phyloP scores from a whole-genome alignment of 2,888 invertebrate genomes.

The Agonopterix arenella region DNA sequence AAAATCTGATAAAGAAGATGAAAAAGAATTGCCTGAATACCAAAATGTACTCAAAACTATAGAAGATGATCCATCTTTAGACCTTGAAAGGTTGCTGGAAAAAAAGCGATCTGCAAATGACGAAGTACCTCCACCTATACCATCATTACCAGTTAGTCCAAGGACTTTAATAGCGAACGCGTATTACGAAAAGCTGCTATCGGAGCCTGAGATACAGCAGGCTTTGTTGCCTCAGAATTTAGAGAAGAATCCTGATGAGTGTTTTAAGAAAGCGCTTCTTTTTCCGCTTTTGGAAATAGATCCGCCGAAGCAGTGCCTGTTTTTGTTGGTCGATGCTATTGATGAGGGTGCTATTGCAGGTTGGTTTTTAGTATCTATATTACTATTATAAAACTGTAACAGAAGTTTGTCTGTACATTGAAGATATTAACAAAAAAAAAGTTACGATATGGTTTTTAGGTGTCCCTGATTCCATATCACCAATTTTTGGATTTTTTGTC shows the following conservation, averaged over 20 bases:
- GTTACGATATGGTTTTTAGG: too few species aligned
- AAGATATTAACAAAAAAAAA: too few species aligned
- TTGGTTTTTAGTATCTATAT: background rate
- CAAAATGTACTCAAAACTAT: slow-evolving; percentile 46
- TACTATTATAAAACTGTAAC: too few species aligned
- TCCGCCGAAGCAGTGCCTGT: slow-evolving; percentile 89
- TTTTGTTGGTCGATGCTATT: slow-evolving; percentile 93
- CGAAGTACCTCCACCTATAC: slow-evolving; percentile 64
- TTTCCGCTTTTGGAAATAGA: slow-evolving; percentile 92
- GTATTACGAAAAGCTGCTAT: slow-evolving; percentile 85
- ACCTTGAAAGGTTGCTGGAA: slow-evolving; percentile 30
- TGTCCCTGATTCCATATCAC: too few species aligned
- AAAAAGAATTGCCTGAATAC: slow-evolving; percentile 55
- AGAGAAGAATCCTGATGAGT: slow-evolving; percentile 93
- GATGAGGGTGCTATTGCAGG: slow-evolving; percentile 78
- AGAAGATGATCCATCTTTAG: slow-evolving; percentile 16
- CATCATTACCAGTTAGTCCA: slow-evolving; percentile 67
- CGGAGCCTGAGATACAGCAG: slow-evolving; percentile 87
- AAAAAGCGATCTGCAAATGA: slow-evolving; percentile 35
- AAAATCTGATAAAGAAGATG: slow-evolving; percentile 15
- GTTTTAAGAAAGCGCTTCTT: slow-evolving; percentile 91
- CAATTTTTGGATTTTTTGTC: too few species aligned
- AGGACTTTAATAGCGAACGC: slow-evolving; percentile 80
- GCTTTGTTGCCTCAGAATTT: slow-evolving; percentile 88
- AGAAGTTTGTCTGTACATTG: too few species aligned